These are phyloP conservation scores for Trissolcus brochymenae DNA, from an alignment of 2,888 invertebrate species.

Conservation along the genomic window DNA sequence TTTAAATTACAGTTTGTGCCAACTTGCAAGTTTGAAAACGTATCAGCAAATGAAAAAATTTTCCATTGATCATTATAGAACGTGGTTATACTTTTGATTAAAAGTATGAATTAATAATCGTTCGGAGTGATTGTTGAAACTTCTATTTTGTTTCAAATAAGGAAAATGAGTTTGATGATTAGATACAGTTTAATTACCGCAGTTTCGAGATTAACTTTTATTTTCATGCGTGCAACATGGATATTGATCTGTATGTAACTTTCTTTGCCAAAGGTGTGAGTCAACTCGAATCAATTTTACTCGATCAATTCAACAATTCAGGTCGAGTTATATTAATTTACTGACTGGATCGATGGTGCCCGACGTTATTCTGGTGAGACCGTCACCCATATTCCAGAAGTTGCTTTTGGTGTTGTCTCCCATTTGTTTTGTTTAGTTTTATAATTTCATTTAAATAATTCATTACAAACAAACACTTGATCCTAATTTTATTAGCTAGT, in stretches of 20 bases:
- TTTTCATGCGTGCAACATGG: conserved; percentile 21
- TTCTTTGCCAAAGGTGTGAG: conserved; percentile 49
- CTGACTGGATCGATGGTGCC: conserved; percentile 33
- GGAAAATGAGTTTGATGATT: not conserved
- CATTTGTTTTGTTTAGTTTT: not conserved
- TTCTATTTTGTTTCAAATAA: no score
- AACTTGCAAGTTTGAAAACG: not conserved
- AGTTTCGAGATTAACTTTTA: conserved; percentile 2
- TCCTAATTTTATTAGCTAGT: not conserved
- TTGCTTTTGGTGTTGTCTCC: conserved; percentile 17
- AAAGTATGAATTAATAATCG: no score
- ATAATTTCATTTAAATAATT: not conserved
- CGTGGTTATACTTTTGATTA: no score
- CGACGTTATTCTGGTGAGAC: conserved; percentile 45
- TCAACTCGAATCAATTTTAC: conserved; percentile 43
- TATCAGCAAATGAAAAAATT: no score
- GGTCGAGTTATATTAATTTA: conserved; percentile 44
- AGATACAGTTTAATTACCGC: not conserved
- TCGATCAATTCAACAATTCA: conserved; percentile 49
- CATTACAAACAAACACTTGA: no score
- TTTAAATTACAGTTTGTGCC: conserved; percentile 6
- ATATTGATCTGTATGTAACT: conserved; percentile 34
- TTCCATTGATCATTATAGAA: no score
- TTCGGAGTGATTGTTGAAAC: no score
- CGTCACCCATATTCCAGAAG: conserved; percentile 21